These are phyloP conservation scores for Asteroscopus sphinx DNA, from an alignment of 2,888 invertebrate species.

Conservation along the genomic window DNA sequence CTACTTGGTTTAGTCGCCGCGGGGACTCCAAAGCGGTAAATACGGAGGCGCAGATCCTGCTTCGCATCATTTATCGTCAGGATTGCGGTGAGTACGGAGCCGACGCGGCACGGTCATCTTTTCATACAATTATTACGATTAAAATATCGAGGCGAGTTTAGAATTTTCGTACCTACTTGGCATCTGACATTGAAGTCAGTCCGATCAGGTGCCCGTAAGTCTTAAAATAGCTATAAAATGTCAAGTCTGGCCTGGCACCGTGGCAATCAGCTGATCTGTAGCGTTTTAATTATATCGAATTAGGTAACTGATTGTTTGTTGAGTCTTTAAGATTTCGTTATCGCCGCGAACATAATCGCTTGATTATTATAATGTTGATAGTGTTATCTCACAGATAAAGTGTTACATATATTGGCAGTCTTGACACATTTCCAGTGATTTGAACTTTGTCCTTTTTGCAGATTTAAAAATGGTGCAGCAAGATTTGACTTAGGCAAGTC, in stretches of 20 bases:
- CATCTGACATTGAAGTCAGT: conserved; percentile 86
- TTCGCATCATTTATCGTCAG: conserved; percentile 88
- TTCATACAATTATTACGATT: conserved; percentile 52
- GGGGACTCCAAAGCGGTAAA: conserved; percentile 88
- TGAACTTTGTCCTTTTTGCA: conserved; percentile 75
- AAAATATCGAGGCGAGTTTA: conserved; percentile 46
- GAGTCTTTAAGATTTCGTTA: conserved; percentile 68
- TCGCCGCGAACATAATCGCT: conserved; percentile 69
- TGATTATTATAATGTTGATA: conserved; percentile 72
- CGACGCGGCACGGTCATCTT: conserved; percentile 46
- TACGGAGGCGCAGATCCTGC: conserved; percentile 88
- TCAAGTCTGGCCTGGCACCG: conserved; percentile 86
- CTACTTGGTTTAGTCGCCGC: conserved; percentile 85
- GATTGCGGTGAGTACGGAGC: conserved; percentile 85
- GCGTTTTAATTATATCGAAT: conserved; percentile 84
- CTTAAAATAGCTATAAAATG: conserved; percentile 89
- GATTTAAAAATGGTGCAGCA: conserved; percentile 90
- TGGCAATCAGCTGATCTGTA: conserved; percentile 87
- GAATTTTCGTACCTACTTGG: conserved; percentile 67
- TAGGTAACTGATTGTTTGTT: conserved; percentile 77
- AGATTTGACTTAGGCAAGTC: conserved; percentile 87
- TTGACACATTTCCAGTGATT: conserved; percentile 71
- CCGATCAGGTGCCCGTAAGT: conserved; percentile 85
- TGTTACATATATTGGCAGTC: conserved; percentile 66
- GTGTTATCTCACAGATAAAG: conserved; percentile 68